phyloP scores from a whole-genome alignment of 1,140 invertebrate species.

The Diploscapter pachys region DNA sequence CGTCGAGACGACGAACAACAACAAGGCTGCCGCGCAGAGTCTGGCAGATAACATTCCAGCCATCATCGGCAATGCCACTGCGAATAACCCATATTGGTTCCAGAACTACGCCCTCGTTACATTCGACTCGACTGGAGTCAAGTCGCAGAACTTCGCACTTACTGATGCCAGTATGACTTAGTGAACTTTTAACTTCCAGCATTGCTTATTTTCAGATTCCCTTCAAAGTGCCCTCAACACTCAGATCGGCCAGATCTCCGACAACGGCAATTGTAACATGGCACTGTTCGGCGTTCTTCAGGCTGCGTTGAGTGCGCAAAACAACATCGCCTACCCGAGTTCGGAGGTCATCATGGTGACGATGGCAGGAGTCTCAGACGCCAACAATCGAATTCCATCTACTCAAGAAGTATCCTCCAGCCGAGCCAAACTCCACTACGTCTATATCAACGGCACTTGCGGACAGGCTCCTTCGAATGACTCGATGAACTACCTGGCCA shows the following conservation, averaged over 20 bases:
- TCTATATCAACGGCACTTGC: constrained; percentile 4
- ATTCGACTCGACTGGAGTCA: constrained; percentile 11
- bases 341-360: constrained; percentile 34
- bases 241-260: not conserved
- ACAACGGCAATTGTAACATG: constrained; percentile 8
- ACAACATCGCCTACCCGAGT: constrained; percentile 17
- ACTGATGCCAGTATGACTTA: constrained; percentile 10
- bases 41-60: constrained; percentile 15
- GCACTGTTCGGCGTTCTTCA: no score
- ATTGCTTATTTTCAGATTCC: no score
- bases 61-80: constrained; percentile 13
- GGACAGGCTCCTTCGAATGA: constrained; percentile 4
- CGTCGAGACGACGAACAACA: constrained; percentile 26
- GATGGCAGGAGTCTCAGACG: constrained; percentile 16
- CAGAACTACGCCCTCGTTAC: constrained; percentile 22
- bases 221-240: not conserved
- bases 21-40: constrained; percentile 17
- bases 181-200: no score
- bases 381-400: constrained; percentile 4
- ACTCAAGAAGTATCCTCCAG: not conserved
- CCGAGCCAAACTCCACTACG: constrained; percentile 5
- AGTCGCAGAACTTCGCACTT: not conserved
- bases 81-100: constrained; percentile 27
- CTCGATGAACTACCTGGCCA: not conserved
- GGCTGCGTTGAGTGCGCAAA: not conserved